Percentiles rank a stretch among this genome's conserved stretches.
Evolutionary conservation across 2,797 vertebrate species (phyloP).

Genomic region (Limnodromus scolopaceus): DNA sequence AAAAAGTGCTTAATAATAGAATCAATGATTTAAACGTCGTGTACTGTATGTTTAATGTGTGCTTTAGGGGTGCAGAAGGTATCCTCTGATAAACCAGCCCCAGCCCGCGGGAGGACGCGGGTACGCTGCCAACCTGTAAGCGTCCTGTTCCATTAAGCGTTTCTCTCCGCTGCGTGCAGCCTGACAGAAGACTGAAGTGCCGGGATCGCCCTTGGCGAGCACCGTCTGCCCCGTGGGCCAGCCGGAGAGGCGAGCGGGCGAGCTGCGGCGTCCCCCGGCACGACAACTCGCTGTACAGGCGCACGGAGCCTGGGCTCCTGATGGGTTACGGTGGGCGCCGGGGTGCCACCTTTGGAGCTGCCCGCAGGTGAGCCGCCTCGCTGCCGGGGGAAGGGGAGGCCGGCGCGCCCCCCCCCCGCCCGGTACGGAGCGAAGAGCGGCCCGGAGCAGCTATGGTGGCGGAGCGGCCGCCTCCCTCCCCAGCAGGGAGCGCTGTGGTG

Average conservation of each 20-base stretch:
- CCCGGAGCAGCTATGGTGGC: neutral
- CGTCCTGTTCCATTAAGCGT: neutral
- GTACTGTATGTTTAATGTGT: accelerated
- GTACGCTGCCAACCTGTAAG: accelerated
- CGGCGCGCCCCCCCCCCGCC: too few species aligned
- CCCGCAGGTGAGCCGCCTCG: too few species aligned
- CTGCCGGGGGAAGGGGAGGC: too few species aligned
- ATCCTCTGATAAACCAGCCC: neutral
- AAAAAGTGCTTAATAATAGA: neutral
- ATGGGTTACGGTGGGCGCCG: accelerated
- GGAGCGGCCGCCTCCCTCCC: neutral
- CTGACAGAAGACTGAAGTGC: accelerated
- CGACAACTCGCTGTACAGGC: accelerated
- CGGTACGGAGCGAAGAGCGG: too few species aligned
- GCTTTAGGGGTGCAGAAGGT: accelerated
- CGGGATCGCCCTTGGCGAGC: too few species aligned
- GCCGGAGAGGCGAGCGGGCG: accelerated
- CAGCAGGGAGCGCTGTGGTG: neutral
- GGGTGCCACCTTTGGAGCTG: accelerated
- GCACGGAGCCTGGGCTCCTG: accelerated
- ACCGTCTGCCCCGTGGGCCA: accelerated
- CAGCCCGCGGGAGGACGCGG: accelerated
- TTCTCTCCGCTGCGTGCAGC: neutral
- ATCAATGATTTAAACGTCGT: neutral
- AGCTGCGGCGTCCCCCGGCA: accelerated